A percentile compares a stretch with the other conserved stretches of the same genome.
Evolutionary conservation across 1,140 invertebrate species (phyloP).

Genomic region (Bombus confusus): DNA sequence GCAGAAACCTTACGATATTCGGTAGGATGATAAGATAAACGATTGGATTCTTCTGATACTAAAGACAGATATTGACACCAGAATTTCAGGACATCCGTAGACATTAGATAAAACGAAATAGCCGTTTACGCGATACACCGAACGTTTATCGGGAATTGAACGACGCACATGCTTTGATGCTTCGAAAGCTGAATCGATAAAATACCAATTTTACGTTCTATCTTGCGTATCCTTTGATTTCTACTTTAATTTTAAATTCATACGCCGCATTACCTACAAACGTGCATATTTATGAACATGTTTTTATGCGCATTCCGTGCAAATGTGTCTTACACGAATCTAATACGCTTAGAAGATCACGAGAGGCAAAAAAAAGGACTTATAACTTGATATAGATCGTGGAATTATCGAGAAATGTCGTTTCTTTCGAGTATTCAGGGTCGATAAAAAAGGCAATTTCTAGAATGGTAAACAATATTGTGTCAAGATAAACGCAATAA

Average conservation of each 20-base stretch:
- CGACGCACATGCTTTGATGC: background rate
- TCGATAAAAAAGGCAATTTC: background rate
- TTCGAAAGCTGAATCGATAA: background rate
- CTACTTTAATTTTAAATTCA: background rate
- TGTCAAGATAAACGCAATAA: background rate
- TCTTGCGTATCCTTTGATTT: background rate
- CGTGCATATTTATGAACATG: background rate
- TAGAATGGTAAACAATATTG: background rate
- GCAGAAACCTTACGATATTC: background rate
- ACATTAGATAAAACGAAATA: slow-evolving; percentile 10
- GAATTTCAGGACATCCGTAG: background rate
- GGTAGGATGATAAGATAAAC: slow-evolving; percentile 20
- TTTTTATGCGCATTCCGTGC: background rate
- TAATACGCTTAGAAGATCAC: background rate
- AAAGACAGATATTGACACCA: background rate
- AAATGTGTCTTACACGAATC: too few relatives aligned
- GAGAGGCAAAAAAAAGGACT: background rate
- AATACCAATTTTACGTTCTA: background rate
- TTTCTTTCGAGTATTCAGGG: background rate
- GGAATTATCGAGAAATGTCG: background rate
- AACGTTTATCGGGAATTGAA: background rate
- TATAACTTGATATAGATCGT: background rate
- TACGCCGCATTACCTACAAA: background rate
- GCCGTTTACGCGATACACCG: background rate
- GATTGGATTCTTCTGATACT: background rate